Conservation (phyloP, 2,797 vertebrate species). For the Smutsia temminckii region DNA sequence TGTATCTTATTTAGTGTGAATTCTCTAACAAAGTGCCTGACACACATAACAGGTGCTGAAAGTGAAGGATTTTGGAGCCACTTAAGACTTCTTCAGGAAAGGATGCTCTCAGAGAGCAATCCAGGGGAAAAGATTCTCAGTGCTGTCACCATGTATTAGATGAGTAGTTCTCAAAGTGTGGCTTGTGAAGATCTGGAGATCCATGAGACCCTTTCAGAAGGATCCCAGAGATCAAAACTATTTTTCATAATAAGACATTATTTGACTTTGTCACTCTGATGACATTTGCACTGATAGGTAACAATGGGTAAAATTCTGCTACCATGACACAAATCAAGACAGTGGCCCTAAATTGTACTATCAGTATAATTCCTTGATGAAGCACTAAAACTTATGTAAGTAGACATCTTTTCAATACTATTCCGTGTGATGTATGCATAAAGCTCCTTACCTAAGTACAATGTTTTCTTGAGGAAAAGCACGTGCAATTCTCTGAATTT, state of each 20-base stretch:
- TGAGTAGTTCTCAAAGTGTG: not conserved
- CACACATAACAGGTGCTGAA: not conserved
- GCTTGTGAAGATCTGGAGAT: not conserved
- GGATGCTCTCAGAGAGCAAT: not conserved
- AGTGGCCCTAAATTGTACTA: not conserved
- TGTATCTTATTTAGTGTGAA: not conserved
- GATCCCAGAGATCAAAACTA: conserved; percentile 7
- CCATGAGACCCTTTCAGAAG: not conserved
- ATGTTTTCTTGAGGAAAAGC: conserved; percentile 33
- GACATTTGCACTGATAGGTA: conserved; percentile 33
- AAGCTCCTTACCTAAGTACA: not conserved
- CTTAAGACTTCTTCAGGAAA: conserved; percentile 4
- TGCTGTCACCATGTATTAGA: not conserved
- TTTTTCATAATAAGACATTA: conserved; percentile 3
- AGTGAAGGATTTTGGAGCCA: not conserved
- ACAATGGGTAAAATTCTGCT: not conserved
- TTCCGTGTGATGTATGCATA: not conserved
- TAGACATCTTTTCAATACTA: not conserved
- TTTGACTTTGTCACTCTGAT: conserved; percentile 7
- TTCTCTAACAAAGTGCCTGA: not conserved
- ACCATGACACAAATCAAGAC: not conserved
- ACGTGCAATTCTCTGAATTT: conserved; percentile 24
- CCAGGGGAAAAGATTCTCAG: not conserved
- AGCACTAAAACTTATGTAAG: conserved; percentile 23
- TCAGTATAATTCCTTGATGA: not conserved